A percentile compares a stretch with the other conserved stretches of the same genome.
These are phyloP conservation scores for Clytia hemisphaerica DNA, from an alignment of 30 jellyfish, hydroid and myxozoan genomes.

Conservation along the genomic window DNA sequence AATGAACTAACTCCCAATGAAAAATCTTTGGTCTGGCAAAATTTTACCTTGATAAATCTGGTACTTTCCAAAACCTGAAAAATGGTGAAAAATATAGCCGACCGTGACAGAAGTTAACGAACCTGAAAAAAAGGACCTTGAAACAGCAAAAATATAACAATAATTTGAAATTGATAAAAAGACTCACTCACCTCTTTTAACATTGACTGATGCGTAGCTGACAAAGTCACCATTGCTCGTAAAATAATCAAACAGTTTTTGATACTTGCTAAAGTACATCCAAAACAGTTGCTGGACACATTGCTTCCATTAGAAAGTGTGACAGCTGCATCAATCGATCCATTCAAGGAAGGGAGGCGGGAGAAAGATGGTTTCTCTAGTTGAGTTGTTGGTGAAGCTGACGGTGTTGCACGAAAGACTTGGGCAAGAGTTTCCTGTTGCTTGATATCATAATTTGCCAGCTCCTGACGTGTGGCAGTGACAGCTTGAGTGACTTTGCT, in stretches of 20 bases:
- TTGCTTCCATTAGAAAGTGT: no score
- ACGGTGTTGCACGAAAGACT: conserved; percentile 69
- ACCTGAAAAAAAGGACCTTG: no score
- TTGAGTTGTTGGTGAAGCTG: conserved; percentile 38
- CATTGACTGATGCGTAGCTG: conserved; percentile 56
- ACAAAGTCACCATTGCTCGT: conserved; percentile 65
- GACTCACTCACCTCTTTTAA: conserved; percentile 71
- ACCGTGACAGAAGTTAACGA: no score
- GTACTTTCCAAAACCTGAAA: not conserved
- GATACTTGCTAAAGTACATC: conserved; percentile 73
- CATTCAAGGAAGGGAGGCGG: conserved; percentile 23
- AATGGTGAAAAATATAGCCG: no score
- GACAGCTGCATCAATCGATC: not conserved
- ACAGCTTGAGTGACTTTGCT: conserved; percentile 83
- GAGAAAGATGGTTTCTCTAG: conserved; percentile 7
- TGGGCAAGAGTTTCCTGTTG: conserved; percentile 62
- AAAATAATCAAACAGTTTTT: conserved; percentile 75
- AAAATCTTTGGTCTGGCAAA: not conserved
- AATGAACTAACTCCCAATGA: not conserved
- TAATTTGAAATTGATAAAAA: no score
- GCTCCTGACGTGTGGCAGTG: conserved; percentile 80
- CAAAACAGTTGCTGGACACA: conserved; percentile 70
- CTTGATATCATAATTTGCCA: conserved; percentile 52
- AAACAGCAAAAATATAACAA: no score
- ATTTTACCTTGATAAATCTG: not conserved